Evolutionary conservation across 1,140 invertebrate species (phyloP).

Genomic region (Caenorhabditis remanei): DNA sequence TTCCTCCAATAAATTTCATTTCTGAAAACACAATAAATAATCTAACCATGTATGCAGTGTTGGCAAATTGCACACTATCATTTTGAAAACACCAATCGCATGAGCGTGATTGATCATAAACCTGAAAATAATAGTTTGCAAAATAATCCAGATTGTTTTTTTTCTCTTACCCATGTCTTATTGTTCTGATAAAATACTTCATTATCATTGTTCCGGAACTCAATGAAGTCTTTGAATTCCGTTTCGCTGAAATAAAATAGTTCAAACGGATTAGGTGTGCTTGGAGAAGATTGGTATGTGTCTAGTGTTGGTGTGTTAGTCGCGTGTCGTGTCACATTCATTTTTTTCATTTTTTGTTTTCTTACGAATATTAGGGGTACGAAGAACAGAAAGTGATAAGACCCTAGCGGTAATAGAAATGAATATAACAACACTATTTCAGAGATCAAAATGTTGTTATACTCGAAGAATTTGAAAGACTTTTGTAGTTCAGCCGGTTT

Average conservation of each 20-base stretch:
- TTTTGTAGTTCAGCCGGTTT: too few relatives aligned
- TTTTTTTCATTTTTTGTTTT: neutral
- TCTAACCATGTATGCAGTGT: slow-evolving; percentile 64
- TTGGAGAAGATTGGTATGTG: neutral
- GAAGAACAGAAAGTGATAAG: slow-evolving; percentile 1
- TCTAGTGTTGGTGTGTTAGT: slow-evolving; percentile 8
- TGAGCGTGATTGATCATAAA: slow-evolving; percentile 46
- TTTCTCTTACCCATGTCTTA: slow-evolving; percentile 58
- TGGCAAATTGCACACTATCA: slow-evolving; percentile 55
- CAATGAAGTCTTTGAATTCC: slow-evolving; percentile 58
- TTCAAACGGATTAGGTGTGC: slow-evolving; percentile 18
- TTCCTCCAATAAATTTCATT: neutral
- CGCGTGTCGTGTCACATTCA: neutral
- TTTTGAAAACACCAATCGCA: slow-evolving; percentile 38
- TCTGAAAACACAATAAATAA: neutral
- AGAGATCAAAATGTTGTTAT: slow-evolving; percentile 1
- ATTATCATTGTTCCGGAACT: slow-evolving; percentile 50
- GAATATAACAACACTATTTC: neutral
- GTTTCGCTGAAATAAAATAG: slow-evolving; percentile 56
- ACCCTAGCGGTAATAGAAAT: neutral
- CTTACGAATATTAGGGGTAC: slow-evolving; percentile 16
- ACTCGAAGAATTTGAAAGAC: neutral
- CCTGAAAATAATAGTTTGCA: neutral
- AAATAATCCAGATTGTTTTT: neutral
- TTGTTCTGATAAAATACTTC: slow-evolving; percentile 58